Conservation (phyloP, 2,797 vertebrate species). For the Sebastes hubbsi region DNA sequence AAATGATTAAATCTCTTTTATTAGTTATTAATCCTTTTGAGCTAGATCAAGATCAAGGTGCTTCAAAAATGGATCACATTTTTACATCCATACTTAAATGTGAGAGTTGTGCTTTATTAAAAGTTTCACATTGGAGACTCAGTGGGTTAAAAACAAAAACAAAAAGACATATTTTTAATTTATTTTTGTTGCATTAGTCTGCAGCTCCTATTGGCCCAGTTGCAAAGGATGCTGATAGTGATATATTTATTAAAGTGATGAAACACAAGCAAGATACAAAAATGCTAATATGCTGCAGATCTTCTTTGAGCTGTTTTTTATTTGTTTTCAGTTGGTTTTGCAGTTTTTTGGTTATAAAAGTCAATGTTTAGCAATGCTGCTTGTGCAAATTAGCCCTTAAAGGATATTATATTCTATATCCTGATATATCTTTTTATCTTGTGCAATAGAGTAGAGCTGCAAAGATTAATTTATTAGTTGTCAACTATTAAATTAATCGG, state of each 20-base stretch:
- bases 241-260: not conserved
- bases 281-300: not conserved
- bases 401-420: not conserved
- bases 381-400: not conserved
- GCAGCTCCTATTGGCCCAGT: not conserved
- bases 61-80: not conserved
- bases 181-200: not conserved
- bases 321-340: not conserved
- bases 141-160: not conserved
- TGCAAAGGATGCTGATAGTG: not conserved
- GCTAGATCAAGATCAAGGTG: not conserved
- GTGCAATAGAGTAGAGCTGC: not conserved
- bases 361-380: not conserved
- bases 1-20: not conserved
- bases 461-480: no score
- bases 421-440: not conserved
- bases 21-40: not conserved
- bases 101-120: not conserved
- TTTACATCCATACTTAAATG: not conserved
- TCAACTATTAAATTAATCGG: no score
- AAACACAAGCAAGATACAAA: not conserved
- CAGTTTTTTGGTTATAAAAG: not conserved
- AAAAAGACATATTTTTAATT: not conserved
- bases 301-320: not conserved
- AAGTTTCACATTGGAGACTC: not conserved